Conservation (phyloP, 2,797 vertebrate genomes). For the Gymnodraco acuticeps region DNA sequence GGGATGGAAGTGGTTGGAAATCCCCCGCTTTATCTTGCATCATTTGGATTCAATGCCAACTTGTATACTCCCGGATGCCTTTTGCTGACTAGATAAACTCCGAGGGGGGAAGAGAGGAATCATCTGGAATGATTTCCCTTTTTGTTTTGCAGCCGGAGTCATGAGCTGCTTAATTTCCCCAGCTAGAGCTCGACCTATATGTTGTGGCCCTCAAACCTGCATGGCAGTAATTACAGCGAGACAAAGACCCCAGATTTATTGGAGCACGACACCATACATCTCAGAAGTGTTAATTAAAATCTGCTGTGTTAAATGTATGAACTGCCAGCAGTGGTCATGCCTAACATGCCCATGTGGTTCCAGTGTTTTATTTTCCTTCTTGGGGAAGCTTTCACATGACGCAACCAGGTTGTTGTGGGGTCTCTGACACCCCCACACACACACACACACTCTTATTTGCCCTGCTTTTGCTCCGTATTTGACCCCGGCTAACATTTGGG, state of each 20-base stretch:
- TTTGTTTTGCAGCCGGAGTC: conserved; percentile 39
- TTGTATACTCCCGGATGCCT: conserved; percentile 38
- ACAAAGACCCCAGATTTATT: conserved; percentile 78
- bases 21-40: conserved; percentile 46
- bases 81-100: conserved; percentile 70
- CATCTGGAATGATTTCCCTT: conserved; percentile 73
- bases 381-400: conserved; percentile 67
- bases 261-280: conserved; percentile 76
- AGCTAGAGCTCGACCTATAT: conserved; percentile 65
- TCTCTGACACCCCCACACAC: conserved; percentile 8
- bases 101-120: conserved; percentile 43
- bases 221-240: conserved; percentile 74
- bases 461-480: conserved; percentile 37
- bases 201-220: conserved; percentile 66
- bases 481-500: conserved; percentile 53
- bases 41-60: conserved; percentile 52
- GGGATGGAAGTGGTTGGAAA: conserved; percentile 59
- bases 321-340: conserved; percentile 62
- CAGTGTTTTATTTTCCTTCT: conserved; percentile 49
- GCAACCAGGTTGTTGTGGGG: conserved; percentile 58
- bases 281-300: conserved; percentile 80
- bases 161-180: conserved; percentile 66
- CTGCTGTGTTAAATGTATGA: conserved; percentile 69
- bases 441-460: conserved; percentile 17
- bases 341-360: conserved; percentile 77